A percentile compares a stretch with the other conserved stretches of the same genome.
Conservation (phyloP, 2,113 vertebrate species). For the Dermatemys mawii region DNA sequence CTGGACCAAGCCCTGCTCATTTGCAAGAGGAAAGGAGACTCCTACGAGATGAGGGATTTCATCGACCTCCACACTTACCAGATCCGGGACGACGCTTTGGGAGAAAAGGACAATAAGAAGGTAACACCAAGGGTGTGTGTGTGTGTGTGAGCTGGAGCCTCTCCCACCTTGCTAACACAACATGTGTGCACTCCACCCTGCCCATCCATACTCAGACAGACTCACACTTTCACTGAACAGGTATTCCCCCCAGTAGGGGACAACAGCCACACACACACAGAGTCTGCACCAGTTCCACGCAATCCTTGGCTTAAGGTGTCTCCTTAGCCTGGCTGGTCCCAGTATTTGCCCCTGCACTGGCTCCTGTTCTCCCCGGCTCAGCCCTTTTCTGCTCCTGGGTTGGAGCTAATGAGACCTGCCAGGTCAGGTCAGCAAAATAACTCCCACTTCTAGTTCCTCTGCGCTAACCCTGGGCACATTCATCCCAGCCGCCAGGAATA, state of each 20-base stretch:
- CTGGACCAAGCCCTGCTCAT: slow-evolving; percentile 94
- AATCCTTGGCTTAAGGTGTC: no score
- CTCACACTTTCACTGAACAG: background rate
- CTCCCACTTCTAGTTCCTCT: background rate
- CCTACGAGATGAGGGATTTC: slow-evolving; percentile 89
- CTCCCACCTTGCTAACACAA: background rate
- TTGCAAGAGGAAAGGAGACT: slow-evolving; percentile 93
- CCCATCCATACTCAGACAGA: background rate
- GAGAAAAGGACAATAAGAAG: slow-evolving; percentile 90
- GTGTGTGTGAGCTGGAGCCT: background rate
- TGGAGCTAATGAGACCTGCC: background rate
- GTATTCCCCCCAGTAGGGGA: background rate
- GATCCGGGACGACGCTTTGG: slow-evolving; percentile 82
- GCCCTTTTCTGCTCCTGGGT: background rate
- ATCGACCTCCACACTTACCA: slow-evolving; percentile 89
- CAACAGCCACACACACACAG: background rate
- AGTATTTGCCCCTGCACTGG: background rate
- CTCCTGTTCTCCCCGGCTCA: background rate
- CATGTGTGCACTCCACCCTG: background rate
- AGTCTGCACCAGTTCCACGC: no score
- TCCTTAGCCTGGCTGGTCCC: background rate
- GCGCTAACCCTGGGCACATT: background rate
- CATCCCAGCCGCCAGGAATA: no score
- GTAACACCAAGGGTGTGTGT: slow-evolving; percentile 54
- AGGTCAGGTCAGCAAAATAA: background rate